These are phyloP conservation scores for Agonopterix subpropinquella DNA, from an alignment of 2,888 invertebrate genomes.

Conservation along the genomic window DNA sequence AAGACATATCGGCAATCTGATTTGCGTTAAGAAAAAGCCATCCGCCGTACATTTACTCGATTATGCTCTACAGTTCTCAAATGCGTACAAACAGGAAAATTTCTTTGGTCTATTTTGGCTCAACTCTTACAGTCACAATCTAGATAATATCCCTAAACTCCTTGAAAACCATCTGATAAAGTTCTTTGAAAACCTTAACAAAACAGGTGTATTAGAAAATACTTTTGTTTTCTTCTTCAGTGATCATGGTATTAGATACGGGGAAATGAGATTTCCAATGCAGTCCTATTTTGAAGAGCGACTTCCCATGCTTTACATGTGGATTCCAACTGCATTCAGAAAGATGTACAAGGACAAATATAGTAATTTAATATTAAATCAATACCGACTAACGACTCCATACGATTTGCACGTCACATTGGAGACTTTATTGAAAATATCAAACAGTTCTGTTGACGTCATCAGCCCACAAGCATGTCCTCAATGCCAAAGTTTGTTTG, in stretches of 20 bases:
- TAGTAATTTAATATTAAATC: slow-evolving; percentile 76
- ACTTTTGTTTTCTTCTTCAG: slow-evolving; percentile 83
- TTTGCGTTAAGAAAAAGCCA: slow-evolving; percentile 60
- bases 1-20: slow-evolving; percentile 48
- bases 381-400: slow-evolving; percentile 81
- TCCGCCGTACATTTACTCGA: slow-evolving; percentile 80
- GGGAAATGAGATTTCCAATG: slow-evolving; percentile 77
- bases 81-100: slow-evolving; percentile 73
- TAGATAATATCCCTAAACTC: slow-evolving; percentile 77
- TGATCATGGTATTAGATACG: slow-evolving; percentile 86
- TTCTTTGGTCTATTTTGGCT: slow-evolving; percentile 86
- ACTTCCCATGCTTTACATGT: slow-evolving; percentile 82
- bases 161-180: slow-evolving; percentile 76
- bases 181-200: slow-evolving; percentile 72
- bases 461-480: slow-evolving; percentile 73
- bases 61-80: slow-evolving; percentile 78
- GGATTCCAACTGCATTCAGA: slow-evolving; percentile 78
- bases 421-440: slow-evolving; percentile 72
- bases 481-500: slow-evolving; percentile 77
- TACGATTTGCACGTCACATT: slow-evolving; percentile 84
- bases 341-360: slow-evolving; percentile 70
- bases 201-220: slow-evolving; percentile 73
- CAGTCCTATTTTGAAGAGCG: slow-evolving; percentile 88
- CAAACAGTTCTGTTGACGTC: slow-evolving; percentile 41
- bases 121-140: slow-evolving; percentile 83